phyloP scores from a whole-genome alignment of 2,113 vertebrate genomes.

The Eolophus roseicapilla region DNA sequence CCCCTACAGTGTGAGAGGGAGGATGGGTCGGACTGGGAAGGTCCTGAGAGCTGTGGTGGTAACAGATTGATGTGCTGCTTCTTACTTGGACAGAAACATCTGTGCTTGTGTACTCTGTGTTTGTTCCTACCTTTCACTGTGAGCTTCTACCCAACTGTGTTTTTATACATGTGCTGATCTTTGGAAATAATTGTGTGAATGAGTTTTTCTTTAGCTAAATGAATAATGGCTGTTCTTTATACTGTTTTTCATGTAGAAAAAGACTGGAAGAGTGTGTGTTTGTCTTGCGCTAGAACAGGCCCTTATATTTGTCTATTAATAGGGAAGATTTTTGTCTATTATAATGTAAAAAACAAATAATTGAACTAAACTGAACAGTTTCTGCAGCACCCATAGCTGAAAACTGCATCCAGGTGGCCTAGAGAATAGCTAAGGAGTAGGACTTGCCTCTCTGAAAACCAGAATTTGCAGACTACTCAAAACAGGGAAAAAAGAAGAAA shows the following conservation, averaged over 20 bases:
- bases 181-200: neutral
- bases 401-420: neutral
- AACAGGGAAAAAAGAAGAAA: neutral
- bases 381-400: neutral
- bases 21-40: neutral
- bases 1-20: rapidly evolving
- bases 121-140: neutral
- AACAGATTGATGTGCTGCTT: neutral
- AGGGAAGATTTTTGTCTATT: neutral
- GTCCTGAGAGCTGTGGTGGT: neutral
- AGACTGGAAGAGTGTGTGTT: neutral
- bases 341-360: neutral
- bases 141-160: neutral
- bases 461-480: neutral
- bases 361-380: neutral
- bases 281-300: neutral
- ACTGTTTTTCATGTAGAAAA: neutral
- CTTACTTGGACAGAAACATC: neutral
- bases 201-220: neutral
- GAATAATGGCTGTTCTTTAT: neutral
- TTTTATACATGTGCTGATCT: neutral
- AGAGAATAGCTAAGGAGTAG: neutral
- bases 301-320: neutral
- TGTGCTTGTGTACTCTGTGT: neutral
- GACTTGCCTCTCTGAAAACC: neutral